phyloP scores from a whole-genome alignment of 1,140 invertebrate genomes.

The Aphidius ervi region DNA sequence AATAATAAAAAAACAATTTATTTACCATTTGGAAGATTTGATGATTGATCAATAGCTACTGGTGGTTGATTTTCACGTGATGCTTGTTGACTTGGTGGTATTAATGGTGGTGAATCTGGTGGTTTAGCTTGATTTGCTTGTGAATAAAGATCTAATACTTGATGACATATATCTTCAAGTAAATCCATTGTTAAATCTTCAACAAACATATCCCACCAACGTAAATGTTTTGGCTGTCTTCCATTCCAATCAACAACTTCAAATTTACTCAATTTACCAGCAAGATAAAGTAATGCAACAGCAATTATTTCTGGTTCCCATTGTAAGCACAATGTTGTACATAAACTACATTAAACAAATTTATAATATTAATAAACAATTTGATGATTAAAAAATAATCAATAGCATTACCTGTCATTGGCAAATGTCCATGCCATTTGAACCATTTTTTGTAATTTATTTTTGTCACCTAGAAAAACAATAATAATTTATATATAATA shows the following conservation, averaged over 20 bases:
- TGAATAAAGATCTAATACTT: slow-evolving; percentile 86
- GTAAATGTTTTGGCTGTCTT: slow-evolving; percentile 71
- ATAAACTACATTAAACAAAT: slow-evolving; percentile 62
- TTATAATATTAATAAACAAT: slow-evolving; percentile 17
- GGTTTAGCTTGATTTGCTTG: slow-evolving; percentile 58
- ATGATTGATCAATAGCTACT: slow-evolving; percentile 40
- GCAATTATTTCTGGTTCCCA: slow-evolving; percentile 99
- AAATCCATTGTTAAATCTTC: slow-evolving; percentile 94
- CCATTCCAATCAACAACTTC: slow-evolving; percentile 91
- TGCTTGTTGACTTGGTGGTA: slow-evolving; percentile 46
- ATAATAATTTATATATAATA: slow-evolving; percentile 3
- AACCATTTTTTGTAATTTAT: slow-evolving; percentile 92
- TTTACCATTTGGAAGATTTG: slow-evolving; percentile 44
- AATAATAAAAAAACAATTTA: slow-evolving; percentile 1
- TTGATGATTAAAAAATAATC: slow-evolving; percentile 36
- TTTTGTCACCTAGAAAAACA: slow-evolving; percentile 69
- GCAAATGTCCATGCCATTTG: slow-evolving; percentile 99
- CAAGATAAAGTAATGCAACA: slow-evolving; percentile 94
- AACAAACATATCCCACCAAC: slow-evolving; percentile 98
- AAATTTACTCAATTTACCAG: slow-evolving; percentile 94
- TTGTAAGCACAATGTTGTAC: slow-evolving; percentile 93
- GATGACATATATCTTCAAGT: slow-evolving; percentile 96
- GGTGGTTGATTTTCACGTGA: slow-evolving; percentile 33
- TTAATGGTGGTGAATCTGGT: slow-evolving; percentile 61
- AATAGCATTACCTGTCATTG: slow-evolving; percentile 75